phyloP scores from a whole-genome alignment of 2,797 vertebrate genomes.

The Hybognathus amarus region DNA sequence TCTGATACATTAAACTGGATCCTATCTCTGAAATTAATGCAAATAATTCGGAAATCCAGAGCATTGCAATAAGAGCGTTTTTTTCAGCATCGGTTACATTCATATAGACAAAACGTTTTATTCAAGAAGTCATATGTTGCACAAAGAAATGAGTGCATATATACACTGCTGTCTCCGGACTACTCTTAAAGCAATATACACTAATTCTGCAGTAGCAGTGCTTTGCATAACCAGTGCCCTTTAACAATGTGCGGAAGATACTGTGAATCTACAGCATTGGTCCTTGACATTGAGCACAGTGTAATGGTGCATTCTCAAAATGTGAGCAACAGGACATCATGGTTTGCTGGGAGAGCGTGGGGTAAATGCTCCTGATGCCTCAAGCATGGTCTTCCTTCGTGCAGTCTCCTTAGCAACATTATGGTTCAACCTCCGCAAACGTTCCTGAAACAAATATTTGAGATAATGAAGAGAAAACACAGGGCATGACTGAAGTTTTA shows the following conservation, averaged over 20 bases:
- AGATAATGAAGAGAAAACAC: background rate
- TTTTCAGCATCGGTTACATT: conserved; percentile 9
- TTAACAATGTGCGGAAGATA: background rate
- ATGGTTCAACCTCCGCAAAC: conserved; percentile 88
- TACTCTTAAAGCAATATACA: background rate
- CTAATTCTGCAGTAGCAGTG: conserved; percentile 7
- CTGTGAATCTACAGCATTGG: background rate
- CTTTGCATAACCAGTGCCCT: conserved; percentile 9
- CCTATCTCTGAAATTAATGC: background rate
- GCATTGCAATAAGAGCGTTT: background rate
- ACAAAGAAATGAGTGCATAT: conserved; percentile 19
- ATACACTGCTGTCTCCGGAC: conserved; percentile 19
- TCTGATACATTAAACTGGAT: background rate
- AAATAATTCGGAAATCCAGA: background rate
- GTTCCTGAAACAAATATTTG: conserved; percentile 75
- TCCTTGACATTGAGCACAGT: conserved; percentile 29
- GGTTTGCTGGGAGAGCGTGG: conserved; percentile 87
- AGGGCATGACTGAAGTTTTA: background rate
- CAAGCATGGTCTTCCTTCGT: conserved; percentile 89
- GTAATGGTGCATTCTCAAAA: conserved; percentile 2
- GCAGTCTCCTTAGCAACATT: conserved; percentile 93
- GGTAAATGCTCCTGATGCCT: conserved; percentile 84
- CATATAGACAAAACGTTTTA: background rate
- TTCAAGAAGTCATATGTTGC: background rate
- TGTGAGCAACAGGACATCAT: conserved; percentile 54